These are phyloP conservation scores for Apogon talboti DNA, from an alignment of 2,797 vertebrate genomes.

Conservation along the genomic window DNA sequence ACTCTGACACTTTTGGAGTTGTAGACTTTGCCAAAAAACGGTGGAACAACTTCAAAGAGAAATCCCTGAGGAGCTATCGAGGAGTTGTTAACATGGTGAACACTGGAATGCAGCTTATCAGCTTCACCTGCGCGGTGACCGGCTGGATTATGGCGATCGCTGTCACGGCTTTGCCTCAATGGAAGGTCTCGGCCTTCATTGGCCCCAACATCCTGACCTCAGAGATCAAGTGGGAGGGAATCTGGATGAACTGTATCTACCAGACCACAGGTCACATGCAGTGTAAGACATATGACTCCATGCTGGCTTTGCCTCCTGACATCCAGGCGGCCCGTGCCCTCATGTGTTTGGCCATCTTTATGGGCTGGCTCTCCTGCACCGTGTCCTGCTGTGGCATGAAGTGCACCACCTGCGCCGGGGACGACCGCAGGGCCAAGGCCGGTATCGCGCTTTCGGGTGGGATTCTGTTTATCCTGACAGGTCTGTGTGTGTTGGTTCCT, in stretches of 20 bases:
- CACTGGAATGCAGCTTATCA: conserved; percentile 87
- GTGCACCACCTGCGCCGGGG: conserved; percentile 87
- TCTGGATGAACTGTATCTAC: conserved; percentile 90
- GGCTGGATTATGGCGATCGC: conserved; percentile 89
- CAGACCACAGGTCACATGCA: conserved; percentile 88
- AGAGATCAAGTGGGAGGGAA: conserved; percentile 87
- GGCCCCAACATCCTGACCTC: conserved; percentile 87
- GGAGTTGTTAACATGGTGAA: conserved; percentile 79
- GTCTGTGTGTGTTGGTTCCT: conserved; percentile 84
- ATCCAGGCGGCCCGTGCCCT: conserved; percentile 86
- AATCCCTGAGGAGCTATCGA: neutral
- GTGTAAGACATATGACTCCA: conserved; percentile 87
- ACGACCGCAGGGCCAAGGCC: conserved; percentile 85
- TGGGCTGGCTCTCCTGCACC: conserved; percentile 88
- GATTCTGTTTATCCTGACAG: conserved; percentile 85
- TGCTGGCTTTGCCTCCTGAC: conserved; percentile 84
- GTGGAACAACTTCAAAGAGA: neutral
- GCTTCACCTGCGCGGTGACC: conserved; percentile 86
- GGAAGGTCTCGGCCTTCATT: conserved; percentile 88
- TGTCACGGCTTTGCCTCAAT: conserved; percentile 86
- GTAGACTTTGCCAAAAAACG: neutral
- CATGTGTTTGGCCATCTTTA: conserved; percentile 87
- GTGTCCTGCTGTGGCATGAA: conserved; percentile 89
- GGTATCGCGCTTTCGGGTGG: conserved; percentile 84
- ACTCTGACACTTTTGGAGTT: too few species aligned